These are phyloP conservation scores for Boulengerochromis microlepis DNA, from an alignment of 2,113 vertebrate species.

Conservation along the genomic window DNA sequence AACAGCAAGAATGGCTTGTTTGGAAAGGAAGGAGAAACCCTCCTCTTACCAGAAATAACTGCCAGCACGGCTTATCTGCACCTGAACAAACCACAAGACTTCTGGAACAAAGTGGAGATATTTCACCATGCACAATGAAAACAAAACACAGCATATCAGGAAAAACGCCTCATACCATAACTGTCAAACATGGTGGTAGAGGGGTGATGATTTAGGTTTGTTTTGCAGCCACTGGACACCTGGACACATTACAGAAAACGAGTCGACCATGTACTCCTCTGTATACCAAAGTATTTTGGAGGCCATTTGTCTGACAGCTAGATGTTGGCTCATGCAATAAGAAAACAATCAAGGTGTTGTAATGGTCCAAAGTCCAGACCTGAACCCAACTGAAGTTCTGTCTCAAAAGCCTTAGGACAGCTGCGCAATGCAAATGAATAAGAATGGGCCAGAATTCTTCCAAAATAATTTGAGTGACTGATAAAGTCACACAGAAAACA, in stretches of 20 bases:
- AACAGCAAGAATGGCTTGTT: not conserved
- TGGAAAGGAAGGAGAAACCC: not conserved
- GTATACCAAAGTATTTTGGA: not conserved
- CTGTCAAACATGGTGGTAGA: not conserved
- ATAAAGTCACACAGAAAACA: not conserved
- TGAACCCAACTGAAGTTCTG: not conserved
- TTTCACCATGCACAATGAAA: not conserved
- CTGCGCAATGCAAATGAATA: not conserved
- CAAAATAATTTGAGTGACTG: not conserved
- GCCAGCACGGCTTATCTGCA: not conserved
- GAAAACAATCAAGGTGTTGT: not conserved
- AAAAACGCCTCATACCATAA: not conserved
- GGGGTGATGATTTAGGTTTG: not conserved
- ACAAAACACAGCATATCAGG: not conserved
- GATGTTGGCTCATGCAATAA: not conserved
- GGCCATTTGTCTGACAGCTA: not conserved
- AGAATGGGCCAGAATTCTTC: not conserved
- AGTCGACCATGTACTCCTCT: not conserved
- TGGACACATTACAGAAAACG: not conserved
- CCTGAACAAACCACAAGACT: not conserved
- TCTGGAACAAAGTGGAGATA: not conserved
- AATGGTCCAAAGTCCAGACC: not conserved
- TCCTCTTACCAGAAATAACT: not conserved
- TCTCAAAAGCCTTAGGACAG: not conserved
- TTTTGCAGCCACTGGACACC: not conserved